Conservation (phyloP, 2,888 invertebrate species). For the Nomada fucata region DNA sequence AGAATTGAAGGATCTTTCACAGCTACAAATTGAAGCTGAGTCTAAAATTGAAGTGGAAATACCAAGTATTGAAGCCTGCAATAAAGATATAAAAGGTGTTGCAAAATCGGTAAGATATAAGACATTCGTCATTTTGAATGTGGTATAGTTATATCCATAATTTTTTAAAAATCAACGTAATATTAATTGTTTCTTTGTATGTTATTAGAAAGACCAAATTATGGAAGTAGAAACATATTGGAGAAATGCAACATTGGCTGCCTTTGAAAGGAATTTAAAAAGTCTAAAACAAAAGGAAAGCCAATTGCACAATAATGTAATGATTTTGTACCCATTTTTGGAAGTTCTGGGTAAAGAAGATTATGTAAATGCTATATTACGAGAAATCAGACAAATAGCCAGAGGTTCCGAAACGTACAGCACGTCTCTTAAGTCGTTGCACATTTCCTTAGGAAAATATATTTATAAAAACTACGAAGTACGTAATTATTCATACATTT, state of each 20-base stretch:
- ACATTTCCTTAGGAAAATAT: slow-evolving; percentile 87
- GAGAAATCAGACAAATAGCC: slow-evolving; percentile 89
- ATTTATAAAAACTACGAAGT: slow-evolving; percentile 77
- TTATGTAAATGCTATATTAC: slow-evolving; percentile 88
- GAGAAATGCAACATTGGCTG: slow-evolving; percentile 87
- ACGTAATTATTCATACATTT: slow-evolving; percentile 2
- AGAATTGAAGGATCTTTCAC: slow-evolving; percentile 86
- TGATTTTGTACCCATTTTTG: slow-evolving; percentile 90
- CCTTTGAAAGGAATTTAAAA: slow-evolving; percentile 89
- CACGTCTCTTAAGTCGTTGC: slow-evolving; percentile 88
- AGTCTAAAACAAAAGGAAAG: slow-evolving; percentile 86
- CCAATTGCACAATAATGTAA: slow-evolving; percentile 58
- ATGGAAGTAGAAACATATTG: slow-evolving; percentile 88
- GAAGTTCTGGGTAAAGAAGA: slow-evolving; percentile 86
- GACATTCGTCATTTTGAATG: neutral
- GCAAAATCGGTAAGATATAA: slow-evolving; percentile 41
- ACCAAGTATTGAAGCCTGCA: slow-evolving; percentile 86
- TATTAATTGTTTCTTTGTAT: slow-evolving; percentile 55
- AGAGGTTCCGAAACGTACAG: slow-evolving; percentile 93
- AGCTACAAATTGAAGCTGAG: slow-evolving; percentile 90
- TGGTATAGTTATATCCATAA: neutral
- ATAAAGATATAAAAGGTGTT: neutral
- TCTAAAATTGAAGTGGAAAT: slow-evolving; percentile 88
- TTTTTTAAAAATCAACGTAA: neutral
- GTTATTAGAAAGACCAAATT: slow-evolving; percentile 87